phyloP scores from a whole-genome alignment of 2,888 invertebrate species.

The Smittia aterrima region DNA sequence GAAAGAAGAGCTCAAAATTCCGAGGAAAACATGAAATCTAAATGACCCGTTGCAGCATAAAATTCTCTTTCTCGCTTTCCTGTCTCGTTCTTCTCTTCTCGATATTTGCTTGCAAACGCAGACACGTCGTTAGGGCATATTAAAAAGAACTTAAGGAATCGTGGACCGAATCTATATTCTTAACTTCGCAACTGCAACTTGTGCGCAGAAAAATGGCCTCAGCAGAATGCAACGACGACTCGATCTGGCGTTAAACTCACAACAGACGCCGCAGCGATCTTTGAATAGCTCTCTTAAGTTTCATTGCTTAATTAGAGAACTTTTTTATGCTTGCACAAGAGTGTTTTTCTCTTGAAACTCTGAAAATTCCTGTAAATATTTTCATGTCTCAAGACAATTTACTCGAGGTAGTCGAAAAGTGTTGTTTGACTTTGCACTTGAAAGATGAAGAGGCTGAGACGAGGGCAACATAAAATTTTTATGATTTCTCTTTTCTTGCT shows the following conservation, averaged over 20 bases:
- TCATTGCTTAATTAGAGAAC: too few species aligned
- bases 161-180: not conserved
- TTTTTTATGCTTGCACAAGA: too few species aligned
- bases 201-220: too few species aligned
- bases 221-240: too few species aligned
- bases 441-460: not conserved
- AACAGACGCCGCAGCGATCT: too few species aligned
- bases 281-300: too few species aligned
- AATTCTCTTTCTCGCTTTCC: not conserved
- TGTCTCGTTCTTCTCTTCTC: not conserved
- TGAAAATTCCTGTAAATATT: not conserved
- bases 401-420: not conserved
- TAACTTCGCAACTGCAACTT: not conserved
- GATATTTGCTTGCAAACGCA: not conserved
- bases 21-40: constrained; percentile 4
- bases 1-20: constrained; percentile 11
- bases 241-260: too few species aligned
- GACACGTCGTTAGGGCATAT: constrained; percentile 29
- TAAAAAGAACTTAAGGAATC: constrained; percentile 30
- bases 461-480: not conserved
- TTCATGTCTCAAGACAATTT: not conserved
- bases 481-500: not conserved
- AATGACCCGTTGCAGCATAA: constrained; percentile 31
- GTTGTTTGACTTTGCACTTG: not conserved
- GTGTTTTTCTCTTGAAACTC: too few species aligned